Base-by-base conservation (phyloP, 1,140 invertebrate genomes). In the Trichonephila clavata region DNA sequence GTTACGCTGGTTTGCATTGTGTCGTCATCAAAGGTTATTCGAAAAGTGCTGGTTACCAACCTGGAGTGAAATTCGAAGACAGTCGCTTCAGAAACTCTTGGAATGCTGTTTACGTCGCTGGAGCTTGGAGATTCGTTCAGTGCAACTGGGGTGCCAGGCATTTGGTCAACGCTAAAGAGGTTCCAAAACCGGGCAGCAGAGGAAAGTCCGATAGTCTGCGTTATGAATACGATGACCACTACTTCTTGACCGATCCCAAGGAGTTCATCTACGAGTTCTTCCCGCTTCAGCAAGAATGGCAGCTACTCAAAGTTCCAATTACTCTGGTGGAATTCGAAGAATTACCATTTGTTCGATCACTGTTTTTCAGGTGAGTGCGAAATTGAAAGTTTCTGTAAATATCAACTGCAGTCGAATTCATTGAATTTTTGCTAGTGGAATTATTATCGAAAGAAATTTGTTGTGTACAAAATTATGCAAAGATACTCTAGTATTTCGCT, bases 191-290 rank as follows among this genome's bases (percentile, higher is more conserved):
- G 0, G 98, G 98, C 39, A 97, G 97, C 86, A 86, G 93, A 77
- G 93, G 95, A 20, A 95, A 94, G 86, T 94, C 94, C 14, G 95
- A 96, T 90, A 96, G 96, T 94, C 96, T 96, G 4, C 98, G 98
- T 95, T 99, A 99, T 96, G 99, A 99, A 96, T 99, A 99, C 95
- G 99, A 99, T 95, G 99, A 99, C 95, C 99, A 99, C 96, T 99
- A 99, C 96, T 99, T 99, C 96, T 96, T 99, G 92, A 99, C 99
- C 4, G 99, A 99, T 96, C 98, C 99, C 0, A 97, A 99, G 91
- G 99, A 99, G 96, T 99, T 99, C 96, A 99, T 99, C 95, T 99
- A 99, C 96, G 99, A 99, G 96, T 99, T 99, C 96, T 99, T 98
- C 97, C 99, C 99, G 0, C 96, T 99, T 83, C 98, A 99, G 96